Percentiles rank a stretch among this genome's conserved stretches.
These are phyloP conservation scores for Pecten maximus DNA, from an alignment of 2,888 invertebrate genomes.

Conservation along the genomic window DNA sequence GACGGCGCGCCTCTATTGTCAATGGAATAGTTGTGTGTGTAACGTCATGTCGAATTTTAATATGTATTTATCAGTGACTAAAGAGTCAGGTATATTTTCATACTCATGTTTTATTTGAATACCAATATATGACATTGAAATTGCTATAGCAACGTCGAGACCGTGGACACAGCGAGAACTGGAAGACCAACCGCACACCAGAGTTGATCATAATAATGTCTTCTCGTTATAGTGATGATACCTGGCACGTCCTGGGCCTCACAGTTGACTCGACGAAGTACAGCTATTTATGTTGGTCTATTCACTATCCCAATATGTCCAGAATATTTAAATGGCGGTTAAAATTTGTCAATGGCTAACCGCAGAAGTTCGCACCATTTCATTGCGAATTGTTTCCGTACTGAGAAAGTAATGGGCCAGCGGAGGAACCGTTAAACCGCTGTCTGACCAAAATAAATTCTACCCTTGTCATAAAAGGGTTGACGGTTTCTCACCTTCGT, in stretches of 20 bases:
- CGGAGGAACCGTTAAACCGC: neutral
- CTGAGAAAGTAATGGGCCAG: neutral
- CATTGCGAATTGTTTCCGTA: neutral
- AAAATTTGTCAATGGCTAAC: neutral
- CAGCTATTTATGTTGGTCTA: neutral
- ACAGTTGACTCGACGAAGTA: neutral
- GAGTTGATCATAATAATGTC: neutral
- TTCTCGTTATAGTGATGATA: constrained; percentile 23
- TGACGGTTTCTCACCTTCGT: neutral
- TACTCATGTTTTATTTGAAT: constrained; percentile 46
- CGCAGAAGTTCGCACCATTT: neutral
- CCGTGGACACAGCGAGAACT: constrained; percentile 14
- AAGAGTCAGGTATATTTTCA: neutral
- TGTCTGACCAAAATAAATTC: neutral
- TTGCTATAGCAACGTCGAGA: constrained; percentile 40
- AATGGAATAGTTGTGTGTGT: neutral
- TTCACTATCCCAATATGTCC: constrained; percentile 17
- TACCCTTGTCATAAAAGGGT: neutral
- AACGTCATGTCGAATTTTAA: constrained; percentile 38
- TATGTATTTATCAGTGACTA: constrained; percentile 20
- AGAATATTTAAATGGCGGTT: constrained; percentile 28
- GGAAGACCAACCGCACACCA: constrained; percentile 40
- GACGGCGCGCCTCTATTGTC: neutral
- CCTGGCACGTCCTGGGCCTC: neutral
- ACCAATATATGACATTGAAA: constrained; percentile 36